Evolutionary conservation across 2,888 invertebrate genomes (phyloP), one percentile per base, ranked within the genome.

Genomic region (Temnothorax ravouxi): DNA sequence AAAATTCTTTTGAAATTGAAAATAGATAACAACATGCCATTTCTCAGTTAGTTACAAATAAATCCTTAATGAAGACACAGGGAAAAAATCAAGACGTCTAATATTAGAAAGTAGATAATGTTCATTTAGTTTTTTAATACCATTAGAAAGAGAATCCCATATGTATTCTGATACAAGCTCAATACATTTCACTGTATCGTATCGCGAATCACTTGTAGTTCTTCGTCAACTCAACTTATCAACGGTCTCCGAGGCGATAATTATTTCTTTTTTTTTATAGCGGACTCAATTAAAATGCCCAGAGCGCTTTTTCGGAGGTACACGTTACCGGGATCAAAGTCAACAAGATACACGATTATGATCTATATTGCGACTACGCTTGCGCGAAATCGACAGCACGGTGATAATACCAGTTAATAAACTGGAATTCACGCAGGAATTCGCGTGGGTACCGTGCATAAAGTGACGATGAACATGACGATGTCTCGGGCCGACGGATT

Each of bases 361-460:
- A 59, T 38, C 21, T 34, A 54, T 50, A 61, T 13, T 8, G 4
- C 21, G 80, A 80, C 76, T 44, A 47, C 11, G 71, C 61, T 61
- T 69, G 50, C 69, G n/a, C n/a, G 64, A 52, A 59, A 66, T 74
- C 52, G 0, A 69, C 44, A 38, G 18, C 67, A 21, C 52, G 50
- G 50, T 11, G 75, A 56, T 69, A 62, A 62, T 6, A 21, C n/a
- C 21, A 61, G 62, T 77, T 71, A 72, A 84, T 77, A 74, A 62
- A 52, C n/a, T 15, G 29, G 72, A 77, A 88, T 91, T 89, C 82
- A 85, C 89, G 52, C 41, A 56, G 54, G 77, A 79, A 88, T 91
- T 89, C 82, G 88, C 89, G 90, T 91, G 90, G 88, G 87, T 88
- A 87, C 83, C 75, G 3, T 29, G 29, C 29, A 66, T 9, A 79